A percentile compares a stretch with the other conserved stretches of the same genome.
Evolutionary conservation across 2,888 invertebrate genomes (phyloP).

Genomic region (Parelbella ahira): DNA sequence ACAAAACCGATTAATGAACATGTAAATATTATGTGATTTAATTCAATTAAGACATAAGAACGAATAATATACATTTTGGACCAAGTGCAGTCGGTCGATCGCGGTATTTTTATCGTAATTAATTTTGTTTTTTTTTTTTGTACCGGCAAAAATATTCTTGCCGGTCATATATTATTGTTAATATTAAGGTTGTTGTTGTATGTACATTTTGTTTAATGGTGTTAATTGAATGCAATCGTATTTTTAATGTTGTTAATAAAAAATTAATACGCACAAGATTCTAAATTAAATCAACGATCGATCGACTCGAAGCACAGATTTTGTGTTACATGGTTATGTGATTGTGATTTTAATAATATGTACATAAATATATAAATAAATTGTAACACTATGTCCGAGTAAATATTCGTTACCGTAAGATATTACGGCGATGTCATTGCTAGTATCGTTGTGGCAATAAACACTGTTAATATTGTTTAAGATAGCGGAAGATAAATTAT

Average conservation of each 20-base stretch:
- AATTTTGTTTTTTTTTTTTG: background rate
- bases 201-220: no score
- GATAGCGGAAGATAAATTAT: constrained; percentile 39
- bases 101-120: constrained; percentile 1
- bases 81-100: constrained; percentile 71
- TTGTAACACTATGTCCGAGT: constrained; percentile 36
- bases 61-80: constrained; percentile 53
- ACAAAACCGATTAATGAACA: no score
- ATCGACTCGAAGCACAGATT: constrained; percentile 50
- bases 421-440: constrained; percentile 25
- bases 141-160: background rate
- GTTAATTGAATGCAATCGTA: no score
- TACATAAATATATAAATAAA: constrained; percentile 30
- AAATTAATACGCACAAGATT: constrained; percentile 49
- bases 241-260: no score
- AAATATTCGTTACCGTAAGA: constrained; percentile 39
- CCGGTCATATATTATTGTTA: no score
- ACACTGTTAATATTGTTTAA: constrained; percentile 41
- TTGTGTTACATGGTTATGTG: constrained; percentile 38
- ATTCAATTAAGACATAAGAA: constrained; percentile 22
- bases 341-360: constrained; percentile 47
- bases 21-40: constrained; percentile 22
- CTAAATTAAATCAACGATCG: constrained; percentile 41
- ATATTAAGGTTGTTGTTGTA: no score
- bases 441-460: constrained; percentile 61